Conservation (phyloP, 2,888 invertebrate species). For the Pseudanteris insignis region DNA sequence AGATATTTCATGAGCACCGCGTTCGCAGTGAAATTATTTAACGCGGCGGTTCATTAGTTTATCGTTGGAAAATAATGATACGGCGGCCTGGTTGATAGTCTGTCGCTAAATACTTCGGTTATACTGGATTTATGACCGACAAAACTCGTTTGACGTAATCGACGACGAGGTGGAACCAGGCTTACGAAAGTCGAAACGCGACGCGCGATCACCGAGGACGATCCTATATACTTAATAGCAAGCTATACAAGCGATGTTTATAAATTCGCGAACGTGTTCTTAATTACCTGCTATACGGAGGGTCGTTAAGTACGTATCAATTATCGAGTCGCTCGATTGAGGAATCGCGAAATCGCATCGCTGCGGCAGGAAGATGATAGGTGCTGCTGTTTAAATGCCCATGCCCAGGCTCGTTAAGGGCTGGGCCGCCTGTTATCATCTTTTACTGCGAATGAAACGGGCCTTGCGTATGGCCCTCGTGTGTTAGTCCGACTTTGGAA, state of each 20-base stretch:
- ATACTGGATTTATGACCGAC: conserved; percentile 22
- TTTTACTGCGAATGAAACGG: conserved; percentile 48
- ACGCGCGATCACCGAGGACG: conserved; percentile 17
- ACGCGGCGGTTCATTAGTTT: conserved; percentile 20
- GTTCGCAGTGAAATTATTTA: no score
- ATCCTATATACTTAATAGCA: conserved; percentile 25
- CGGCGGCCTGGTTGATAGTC: conserved; percentile 11
- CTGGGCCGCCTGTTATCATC: conserved; percentile 45
- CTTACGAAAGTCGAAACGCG: conserved; percentile 13
- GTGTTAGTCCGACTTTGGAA: no score
- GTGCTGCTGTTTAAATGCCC: conserved; percentile 48
- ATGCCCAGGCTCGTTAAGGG: conserved; percentile 46
- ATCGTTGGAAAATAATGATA: conserved; percentile 29
- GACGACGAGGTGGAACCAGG: conserved; percentile 23
- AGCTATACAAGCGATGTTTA: conserved; percentile 12
- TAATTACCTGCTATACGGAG: conserved; percentile 50
- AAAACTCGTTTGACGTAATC: conserved; percentile 37
- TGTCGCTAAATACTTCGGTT: conserved; percentile 21
- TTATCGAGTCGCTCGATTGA: conserved; percentile 51
- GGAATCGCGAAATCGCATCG: conserved; percentile 21
- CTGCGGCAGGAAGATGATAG: conserved; percentile 53
- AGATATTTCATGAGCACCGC: no score
- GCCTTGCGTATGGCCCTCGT: conserved; percentile 12
- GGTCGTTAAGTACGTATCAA: conserved; percentile 54
- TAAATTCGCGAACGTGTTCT: conserved; percentile 52